Evolutionary conservation across 2,113 vertebrate genomes (phyloP).

Genomic region (Phoenicopterus ruber): DNA sequence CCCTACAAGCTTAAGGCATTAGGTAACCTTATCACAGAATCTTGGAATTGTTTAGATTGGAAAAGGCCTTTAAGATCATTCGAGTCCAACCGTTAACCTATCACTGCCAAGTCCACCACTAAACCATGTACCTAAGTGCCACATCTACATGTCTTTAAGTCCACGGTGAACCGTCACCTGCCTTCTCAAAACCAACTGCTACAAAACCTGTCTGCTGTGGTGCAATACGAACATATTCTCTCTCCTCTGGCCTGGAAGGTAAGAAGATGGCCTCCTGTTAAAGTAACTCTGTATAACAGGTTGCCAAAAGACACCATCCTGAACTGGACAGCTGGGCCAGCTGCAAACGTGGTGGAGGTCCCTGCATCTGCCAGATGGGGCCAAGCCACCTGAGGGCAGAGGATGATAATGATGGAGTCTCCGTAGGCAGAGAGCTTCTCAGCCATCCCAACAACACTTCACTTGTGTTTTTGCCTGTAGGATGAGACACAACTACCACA

Average conservation of each 20-base stretch:
- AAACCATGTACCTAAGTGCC: neutral
- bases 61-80: too few relatives aligned
- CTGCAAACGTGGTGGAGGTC: fast-evolving
- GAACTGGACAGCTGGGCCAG: neutral
- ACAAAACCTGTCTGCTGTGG: neutral
- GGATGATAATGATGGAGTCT: neutral
- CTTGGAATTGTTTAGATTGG: too few relatives aligned
- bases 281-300: neutral
- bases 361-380: neutral
- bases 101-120: too few relatives aligned
- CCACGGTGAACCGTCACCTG: neutral
- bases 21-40: neutral
- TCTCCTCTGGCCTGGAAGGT: neutral
- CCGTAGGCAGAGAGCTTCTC: neutral
- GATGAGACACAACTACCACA: neutral
- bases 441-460: neutral
- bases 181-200: neutral
- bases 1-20: neutral
- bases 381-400: neutral
- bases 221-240: neutral
- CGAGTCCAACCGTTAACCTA: too few relatives aligned
- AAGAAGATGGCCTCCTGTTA: neutral
- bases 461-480: neutral
- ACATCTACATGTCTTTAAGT: neutral
- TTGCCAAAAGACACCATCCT: neutral